Conservation (phyloP, 2,888 invertebrate species). For the Sylvicola fuscatus region DNA sequence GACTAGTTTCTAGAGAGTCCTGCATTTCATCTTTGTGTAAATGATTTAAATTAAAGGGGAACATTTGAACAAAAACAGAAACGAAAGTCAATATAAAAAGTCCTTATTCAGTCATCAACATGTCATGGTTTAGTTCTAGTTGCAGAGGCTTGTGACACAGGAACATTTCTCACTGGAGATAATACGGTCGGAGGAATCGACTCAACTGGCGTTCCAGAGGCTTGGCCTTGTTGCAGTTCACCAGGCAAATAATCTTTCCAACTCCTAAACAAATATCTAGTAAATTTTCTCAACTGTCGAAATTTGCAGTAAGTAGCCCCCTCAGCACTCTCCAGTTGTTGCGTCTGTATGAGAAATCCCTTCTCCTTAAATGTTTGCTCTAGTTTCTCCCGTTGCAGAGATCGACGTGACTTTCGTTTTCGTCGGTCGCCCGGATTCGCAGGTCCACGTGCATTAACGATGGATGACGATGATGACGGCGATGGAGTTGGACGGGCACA, state of each 20-base stretch:
- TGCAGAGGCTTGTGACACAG: too few relatives aligned
- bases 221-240: constrained; percentile 28
- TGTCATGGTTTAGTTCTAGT: too few relatives aligned
- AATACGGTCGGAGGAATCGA: not conserved
- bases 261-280: constrained; percentile 73
- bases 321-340: constrained; percentile 79
- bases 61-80: too few relatives aligned
- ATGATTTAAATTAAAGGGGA: too few relatives aligned
- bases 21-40: too few relatives aligned
- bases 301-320: constrained; percentile 90
- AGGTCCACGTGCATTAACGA: constrained; percentile 10
- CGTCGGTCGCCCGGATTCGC: constrained; percentile 25
- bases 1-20: too few relatives aligned
- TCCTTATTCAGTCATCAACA: too few relatives aligned
- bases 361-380: constrained; percentile 87
- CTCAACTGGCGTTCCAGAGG: constrained; percentile 10
- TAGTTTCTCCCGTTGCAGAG: constrained; percentile 67
- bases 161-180: too few relatives aligned
- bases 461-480: not conserved
- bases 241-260: constrained; percentile 88
- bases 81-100: too few relatives aligned
- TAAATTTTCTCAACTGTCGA: constrained; percentile 73
- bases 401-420: constrained; percentile 59
- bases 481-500: not conserved
- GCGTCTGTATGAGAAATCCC: constrained; percentile 81